These are phyloP conservation scores for Trichosurus vulpecula DNA, from an alignment of 2,797 vertebrate genomes.

Conservation along the genomic window DNA sequence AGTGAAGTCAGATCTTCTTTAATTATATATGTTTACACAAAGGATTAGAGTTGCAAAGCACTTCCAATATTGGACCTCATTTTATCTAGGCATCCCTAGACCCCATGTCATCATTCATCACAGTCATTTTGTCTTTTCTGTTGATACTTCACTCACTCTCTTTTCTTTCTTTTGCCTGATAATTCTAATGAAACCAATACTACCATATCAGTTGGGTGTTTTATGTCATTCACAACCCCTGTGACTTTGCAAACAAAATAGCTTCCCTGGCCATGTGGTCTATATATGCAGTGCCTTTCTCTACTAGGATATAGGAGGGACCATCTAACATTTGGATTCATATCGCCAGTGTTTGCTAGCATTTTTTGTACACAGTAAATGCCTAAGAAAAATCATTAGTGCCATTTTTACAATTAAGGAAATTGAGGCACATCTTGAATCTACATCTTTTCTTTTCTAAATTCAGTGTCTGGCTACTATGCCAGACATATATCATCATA, in stretches of 20 bases:
- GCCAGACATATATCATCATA: too few relatives aligned
- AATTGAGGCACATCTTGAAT: not conserved
- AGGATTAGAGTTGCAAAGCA: not conserved
- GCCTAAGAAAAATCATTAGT: too few relatives aligned
- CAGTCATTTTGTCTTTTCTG: not conserved
- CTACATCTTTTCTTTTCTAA: not conserved
- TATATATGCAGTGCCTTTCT: not conserved
- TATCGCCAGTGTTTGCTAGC: not conserved
- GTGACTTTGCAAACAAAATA: not conserved
- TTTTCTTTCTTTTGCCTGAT: not conserved
- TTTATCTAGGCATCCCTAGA: not conserved
- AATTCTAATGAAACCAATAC: not conserved
- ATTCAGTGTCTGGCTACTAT: not conserved
- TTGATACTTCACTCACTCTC: not conserved
- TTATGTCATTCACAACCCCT: accelerated
- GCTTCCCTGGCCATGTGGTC: not conserved
- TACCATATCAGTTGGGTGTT: not conserved
- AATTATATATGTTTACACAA: not conserved
- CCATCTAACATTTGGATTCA: not conserved
- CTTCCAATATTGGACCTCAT: not conserved
- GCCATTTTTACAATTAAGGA: not conserved
- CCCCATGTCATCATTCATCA: not conserved
- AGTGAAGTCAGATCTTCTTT: not conserved
- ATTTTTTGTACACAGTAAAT: not conserved
- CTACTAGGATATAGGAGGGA: not conserved